phyloP scores from a whole-genome alignment of 2,797 vertebrate genomes.

The Pelobates cultripes region DNA sequence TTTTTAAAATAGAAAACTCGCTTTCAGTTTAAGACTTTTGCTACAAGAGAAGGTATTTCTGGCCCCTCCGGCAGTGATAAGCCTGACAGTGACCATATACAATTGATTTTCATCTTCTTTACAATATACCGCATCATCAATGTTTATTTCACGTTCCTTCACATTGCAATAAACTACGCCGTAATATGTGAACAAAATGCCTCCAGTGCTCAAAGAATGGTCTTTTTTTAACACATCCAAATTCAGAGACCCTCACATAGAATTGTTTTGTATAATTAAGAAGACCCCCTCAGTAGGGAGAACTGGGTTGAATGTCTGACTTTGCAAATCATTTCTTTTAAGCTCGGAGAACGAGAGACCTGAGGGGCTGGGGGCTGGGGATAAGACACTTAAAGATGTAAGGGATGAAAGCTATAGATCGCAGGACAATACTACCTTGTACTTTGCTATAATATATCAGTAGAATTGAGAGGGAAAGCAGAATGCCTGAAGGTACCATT shows the following conservation, averaged over 20 bases:
- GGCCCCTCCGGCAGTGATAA: not conserved
- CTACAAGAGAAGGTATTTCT: too few relatives aligned
- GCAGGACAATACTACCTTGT: conserved; percentile 51
- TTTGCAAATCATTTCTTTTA: conserved; percentile 55
- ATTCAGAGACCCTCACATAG: conserved; percentile 37
- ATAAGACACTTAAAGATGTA: conserved; percentile 28
- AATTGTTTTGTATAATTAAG: conserved; percentile 39
- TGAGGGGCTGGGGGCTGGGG: conserved; percentile 44
- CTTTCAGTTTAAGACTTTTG: conserved; percentile 7
- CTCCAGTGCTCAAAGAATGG: not conserved
- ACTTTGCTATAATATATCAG: conserved; percentile 50
- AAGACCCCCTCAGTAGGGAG: conserved; percentile 13
- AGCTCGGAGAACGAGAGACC: conserved; percentile 25
- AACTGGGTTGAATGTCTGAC: conserved; percentile 25
- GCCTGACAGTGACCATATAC: conserved; percentile 17
- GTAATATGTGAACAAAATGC: conserved; percentile 17
- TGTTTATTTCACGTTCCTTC: conserved; percentile 40
- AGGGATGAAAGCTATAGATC: conserved; percentile 37
- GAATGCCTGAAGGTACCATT: conserved; percentile 28
- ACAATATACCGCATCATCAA: conserved; percentile 23
- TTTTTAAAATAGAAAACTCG: conserved; percentile 5
- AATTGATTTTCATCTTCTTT: conserved; percentile 37
- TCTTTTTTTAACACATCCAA: conserved; percentile 16
- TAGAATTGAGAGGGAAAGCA: conserved; percentile 31
- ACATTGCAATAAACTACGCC: conserved; percentile 19